Evolutionary conservation across 1,140 invertebrate species (phyloP).

Genomic region (Amyelois transitella): DNA sequence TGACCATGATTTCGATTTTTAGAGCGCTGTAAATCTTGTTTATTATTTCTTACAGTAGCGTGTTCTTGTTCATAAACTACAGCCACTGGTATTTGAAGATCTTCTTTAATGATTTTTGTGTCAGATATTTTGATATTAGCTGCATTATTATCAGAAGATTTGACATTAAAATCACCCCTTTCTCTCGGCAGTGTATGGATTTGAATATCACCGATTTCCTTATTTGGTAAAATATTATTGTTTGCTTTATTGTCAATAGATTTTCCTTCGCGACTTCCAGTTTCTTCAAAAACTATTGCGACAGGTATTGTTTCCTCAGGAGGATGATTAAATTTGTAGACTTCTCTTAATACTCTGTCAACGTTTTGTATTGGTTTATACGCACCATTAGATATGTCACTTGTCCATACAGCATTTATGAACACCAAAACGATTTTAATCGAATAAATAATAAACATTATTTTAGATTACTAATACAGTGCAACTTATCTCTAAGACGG

Average conservation of each 20-base stretch:
- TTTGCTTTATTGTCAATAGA: conserved; percentile 8
- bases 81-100: conserved; percentile 20
- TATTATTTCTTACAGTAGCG: conserved; percentile 1
- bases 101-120: background rate
- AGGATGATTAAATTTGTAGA: conserved; percentile 39
- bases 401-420: background rate
- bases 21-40: background rate
- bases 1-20: background rate
- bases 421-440: conserved; percentile 1
- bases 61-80: conserved; percentile 20
- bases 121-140: background rate
- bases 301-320: conserved; percentile 19
- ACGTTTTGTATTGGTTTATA: conserved; percentile 3
- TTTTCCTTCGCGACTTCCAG: conserved; percentile 4
- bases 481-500: conserved; percentile 41
- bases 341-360: background rate
- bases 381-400: conserved; percentile 1
- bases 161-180: background rate
- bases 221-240: background rate
- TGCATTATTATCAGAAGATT: background rate
- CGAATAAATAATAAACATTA: conserved; percentile 14
- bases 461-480: conserved; percentile 20
- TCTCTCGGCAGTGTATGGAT: background rate
- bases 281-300: conserved; percentile 16
- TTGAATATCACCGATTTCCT: background rate